Conservation (phyloP, 1,140 invertebrate genomes). For the Druon quercuslanigerum region DNA sequence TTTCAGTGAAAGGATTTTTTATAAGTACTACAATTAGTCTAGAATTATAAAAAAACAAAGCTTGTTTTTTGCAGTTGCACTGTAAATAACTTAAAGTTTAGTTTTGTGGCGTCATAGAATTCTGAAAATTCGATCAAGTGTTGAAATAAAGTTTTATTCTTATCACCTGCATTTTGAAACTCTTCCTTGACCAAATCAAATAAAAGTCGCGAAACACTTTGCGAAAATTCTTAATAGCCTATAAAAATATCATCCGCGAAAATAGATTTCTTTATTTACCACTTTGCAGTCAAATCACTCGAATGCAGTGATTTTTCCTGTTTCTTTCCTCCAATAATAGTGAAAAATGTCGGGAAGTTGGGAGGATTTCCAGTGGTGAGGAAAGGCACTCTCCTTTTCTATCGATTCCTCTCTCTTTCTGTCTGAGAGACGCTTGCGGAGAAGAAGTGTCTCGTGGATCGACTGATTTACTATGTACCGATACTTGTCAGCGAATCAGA, state of each 20-base stretch:
- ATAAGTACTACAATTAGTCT: too few species aligned
- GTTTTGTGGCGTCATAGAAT: too few species aligned
- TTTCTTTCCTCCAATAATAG: not conserved
- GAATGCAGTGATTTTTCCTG: not conserved
- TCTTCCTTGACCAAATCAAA: too few species aligned
- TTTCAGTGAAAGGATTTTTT: not conserved
- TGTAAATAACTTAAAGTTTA: too few species aligned
- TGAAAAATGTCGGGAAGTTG: not conserved
- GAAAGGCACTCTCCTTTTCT: not conserved
- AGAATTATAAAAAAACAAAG: too few species aligned
- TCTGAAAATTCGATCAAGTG: too few species aligned
- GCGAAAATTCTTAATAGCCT: not conserved
- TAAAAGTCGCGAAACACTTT: too few species aligned
- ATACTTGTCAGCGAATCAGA: constrained; percentile 35
- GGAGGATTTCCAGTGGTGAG: not conserved
- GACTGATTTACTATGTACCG: constrained; percentile 3
- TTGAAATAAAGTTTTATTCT: too few species aligned
- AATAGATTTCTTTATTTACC: constrained; percentile 4
- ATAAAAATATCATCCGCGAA: not conserved
- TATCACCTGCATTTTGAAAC: too few species aligned
- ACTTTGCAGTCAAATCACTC: not conserved
- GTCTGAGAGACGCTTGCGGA: not conserved
- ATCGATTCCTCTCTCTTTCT: not conserved
- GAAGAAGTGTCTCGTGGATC: not conserved
- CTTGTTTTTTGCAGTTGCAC: too few species aligned